phyloP scores from a whole-genome alignment of 2,113 vertebrate genomes.

The Amphilophus citrinellus region DNA sequence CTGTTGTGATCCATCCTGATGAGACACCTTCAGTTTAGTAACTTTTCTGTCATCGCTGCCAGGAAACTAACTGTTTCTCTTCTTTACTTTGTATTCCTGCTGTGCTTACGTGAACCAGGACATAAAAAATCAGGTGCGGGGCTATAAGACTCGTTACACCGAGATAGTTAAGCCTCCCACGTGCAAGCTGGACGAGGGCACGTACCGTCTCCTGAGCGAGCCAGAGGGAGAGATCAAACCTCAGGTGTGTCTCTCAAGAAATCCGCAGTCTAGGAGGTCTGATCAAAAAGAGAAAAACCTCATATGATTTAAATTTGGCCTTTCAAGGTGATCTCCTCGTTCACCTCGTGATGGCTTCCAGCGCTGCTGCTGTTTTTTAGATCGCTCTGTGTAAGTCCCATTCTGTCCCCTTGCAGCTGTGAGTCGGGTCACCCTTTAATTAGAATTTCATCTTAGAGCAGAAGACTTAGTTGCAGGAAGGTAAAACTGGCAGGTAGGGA shows the following conservation, averaged over 20 bases:
- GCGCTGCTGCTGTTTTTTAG: not conserved
- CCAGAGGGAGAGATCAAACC: conserved; percentile 87
- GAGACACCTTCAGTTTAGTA: not conserved
- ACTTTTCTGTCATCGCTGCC: not conserved
- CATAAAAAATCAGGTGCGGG: conserved; percentile 79
- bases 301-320: not conserved
- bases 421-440: not conserved
- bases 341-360: not conserved
- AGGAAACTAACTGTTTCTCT: not conserved
- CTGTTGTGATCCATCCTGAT: not conserved
- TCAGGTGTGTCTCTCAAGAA: conserved; percentile 71
- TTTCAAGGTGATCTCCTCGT: not conserved
- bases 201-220: conserved; percentile 84
- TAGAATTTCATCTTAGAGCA: no score
- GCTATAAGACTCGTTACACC: conserved; percentile 82
- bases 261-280: not conserved
- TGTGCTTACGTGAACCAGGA: conserved; percentile 76
- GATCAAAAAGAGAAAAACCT: not conserved
- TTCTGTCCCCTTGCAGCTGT: not conserved
- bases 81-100: not conserved
- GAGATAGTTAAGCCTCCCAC: conserved; percentile 86
- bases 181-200: conserved; percentile 84
- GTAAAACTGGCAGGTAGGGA: no score
- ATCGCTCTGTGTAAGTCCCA: not conserved
- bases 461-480: no score